Base-by-base conservation (phyloP, 2,888 invertebrate species). In the Biston betularia region DNA sequence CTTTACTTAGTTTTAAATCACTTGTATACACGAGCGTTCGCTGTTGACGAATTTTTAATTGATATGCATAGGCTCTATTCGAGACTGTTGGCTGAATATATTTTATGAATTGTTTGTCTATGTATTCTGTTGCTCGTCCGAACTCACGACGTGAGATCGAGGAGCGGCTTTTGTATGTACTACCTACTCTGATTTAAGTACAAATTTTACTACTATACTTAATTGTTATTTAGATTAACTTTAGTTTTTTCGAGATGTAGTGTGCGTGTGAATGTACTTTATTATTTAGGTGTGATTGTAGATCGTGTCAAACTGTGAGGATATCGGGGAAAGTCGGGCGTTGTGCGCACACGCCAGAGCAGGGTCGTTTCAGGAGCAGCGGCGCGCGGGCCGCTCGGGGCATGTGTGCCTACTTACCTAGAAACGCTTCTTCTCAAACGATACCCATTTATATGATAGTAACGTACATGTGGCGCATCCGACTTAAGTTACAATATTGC, bases 1-100 rank as follows among this genome's bases (percentile, higher is more conserved):
- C 93, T 92, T 91, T 92, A 86, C 86, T 89, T 91, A 92, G 91
- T 90, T 90, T 86, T 89, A 86, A 87, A 86, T 79, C 66, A 73
- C 71, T 69, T 71, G 62, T 71, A 71, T 68, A 80, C 86, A 87
- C 82, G 83, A 87, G 86, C 85, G 85, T 88, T 88, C 84, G 78
- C 87, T 88, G 89, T 90, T 91, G 86, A 86, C 84, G 86, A 88
- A 84, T 85, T 83, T 84, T 87, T 86, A 85, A 87, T 86, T 85
- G 83, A 86, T 79, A 83, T 83, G 76, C 75, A 76, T 75, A 88
- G 81, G 82, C 85, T 87, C 89, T 87, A 84, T 86, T 84, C 86
- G 89, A 90, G 88, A 90, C 89, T 89, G 88, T 91, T 90, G 89
- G 89, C 89, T 90, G 81, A 88, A 89, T 90, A 90, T 90, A 91